Evolutionary conservation across 30 jellyfish, hydroid and myxozoan species (phyloP).

Genomic region (Aurelia sp.): DNA sequence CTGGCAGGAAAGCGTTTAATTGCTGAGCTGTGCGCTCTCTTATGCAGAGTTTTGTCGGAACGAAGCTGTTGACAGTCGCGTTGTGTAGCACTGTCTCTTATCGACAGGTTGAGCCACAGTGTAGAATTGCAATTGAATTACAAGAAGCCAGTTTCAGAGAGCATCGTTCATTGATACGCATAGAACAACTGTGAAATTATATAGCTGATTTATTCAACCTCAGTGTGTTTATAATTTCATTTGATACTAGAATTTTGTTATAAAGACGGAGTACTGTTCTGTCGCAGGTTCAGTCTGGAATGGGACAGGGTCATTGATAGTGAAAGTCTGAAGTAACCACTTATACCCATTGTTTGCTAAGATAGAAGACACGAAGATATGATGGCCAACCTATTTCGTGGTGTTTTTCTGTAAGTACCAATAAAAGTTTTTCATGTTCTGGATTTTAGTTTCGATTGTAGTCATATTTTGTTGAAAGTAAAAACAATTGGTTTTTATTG

Average conservation of each 20-base stretch:
- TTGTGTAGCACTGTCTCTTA: background rate
- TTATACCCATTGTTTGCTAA: background rate
- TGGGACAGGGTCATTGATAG: slow-evolving; percentile 13
- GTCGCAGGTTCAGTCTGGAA: slow-evolving; percentile 11
- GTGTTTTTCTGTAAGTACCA: slow-evolving; percentile 29
- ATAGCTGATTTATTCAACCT: background rate
- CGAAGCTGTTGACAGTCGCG: slow-evolving; percentile 20
- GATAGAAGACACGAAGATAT: background rate
- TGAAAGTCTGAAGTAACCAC: background rate
- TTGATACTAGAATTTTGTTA: too few species aligned
- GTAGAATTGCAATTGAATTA: too few species aligned
- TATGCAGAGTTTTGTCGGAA: slow-evolving; percentile 9
- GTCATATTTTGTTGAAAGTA: background rate
- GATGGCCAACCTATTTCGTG: background rate
- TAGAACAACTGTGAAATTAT: too few species aligned
- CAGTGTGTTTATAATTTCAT: background rate
- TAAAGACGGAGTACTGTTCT: background rate
- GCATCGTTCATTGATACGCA: too few species aligned
- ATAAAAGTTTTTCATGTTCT: background rate
- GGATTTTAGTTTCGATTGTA: background rate
- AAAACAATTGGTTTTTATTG: too few species aligned
- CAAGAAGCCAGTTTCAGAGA: too few species aligned
- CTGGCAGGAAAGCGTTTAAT: slow-evolving; percentile 20
- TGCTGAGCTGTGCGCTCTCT: background rate
- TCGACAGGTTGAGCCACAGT: too few species aligned